Percentiles rank a stretch among this genome's conserved stretches.
Evolutionary conservation across 2,797 vertebrate genomes (phyloP).

Genomic region (Sebastes hopkinsi): DNA sequence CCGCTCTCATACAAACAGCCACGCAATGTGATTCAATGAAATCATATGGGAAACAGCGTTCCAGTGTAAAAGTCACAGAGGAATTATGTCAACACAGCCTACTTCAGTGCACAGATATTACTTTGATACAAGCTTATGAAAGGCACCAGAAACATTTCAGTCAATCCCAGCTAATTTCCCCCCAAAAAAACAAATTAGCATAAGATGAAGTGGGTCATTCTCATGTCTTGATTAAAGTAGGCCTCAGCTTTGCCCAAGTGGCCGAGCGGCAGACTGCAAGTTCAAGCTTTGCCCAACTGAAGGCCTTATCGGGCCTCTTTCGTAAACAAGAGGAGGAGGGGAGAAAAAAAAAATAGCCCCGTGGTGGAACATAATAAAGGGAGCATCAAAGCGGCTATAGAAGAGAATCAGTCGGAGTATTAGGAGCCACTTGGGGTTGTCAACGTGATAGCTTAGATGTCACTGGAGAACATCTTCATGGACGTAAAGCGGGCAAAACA

Average conservation of each 20-base stretch:
- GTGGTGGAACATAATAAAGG: slow-evolving; percentile 63
- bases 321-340: slow-evolving; percentile 64
- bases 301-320: slow-evolving; percentile 50
- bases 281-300: slow-evolving; percentile 34
- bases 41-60: slow-evolving; percentile 17
- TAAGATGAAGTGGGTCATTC: slow-evolving; percentile 71
- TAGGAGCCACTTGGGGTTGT: slow-evolving; percentile 78
- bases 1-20: slow-evolving; percentile 65
- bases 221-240: slow-evolving; percentile 70
- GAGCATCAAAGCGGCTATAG: slow-evolving; percentile 65
- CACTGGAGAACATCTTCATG: slow-evolving; percentile 75
- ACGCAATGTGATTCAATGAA: slow-evolving; percentile 43
- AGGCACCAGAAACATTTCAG: slow-evolving; percentile 23
- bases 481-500: slow-evolving; percentile 73
- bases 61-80: slow-evolving; percentile 22
- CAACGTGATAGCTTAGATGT: slow-evolving; percentile 78
- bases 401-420: slow-evolving; percentile 68
- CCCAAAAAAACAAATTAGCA: slow-evolving; percentile 53
- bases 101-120: slow-evolving; percentile 45
- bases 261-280: slow-evolving; percentile 64
- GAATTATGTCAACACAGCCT: slow-evolving; percentile 27
- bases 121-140: slow-evolving; percentile 50
- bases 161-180: slow-evolving; percentile 30
- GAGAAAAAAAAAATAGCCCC: slow-evolving; percentile 19
- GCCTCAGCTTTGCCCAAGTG: slow-evolving; percentile 68